A percentile compares a stretch with the other conserved stretches of the same genome.
phyloP scores from a whole-genome alignment of 2,797 vertebrate genomes.

The Euthynnus affinis region DNA sequence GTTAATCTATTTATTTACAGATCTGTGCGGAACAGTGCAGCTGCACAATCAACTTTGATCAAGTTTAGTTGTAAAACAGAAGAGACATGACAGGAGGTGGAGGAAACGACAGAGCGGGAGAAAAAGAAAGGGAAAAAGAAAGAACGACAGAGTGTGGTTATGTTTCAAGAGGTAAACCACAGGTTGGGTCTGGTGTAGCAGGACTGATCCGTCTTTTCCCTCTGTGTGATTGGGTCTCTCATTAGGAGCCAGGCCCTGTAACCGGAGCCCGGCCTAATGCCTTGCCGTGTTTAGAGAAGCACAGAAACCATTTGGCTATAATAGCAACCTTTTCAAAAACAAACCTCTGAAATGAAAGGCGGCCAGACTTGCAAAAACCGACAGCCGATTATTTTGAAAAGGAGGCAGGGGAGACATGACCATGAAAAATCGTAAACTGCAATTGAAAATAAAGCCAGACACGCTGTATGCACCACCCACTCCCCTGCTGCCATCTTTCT shows the following conservation, averaged over 20 bases:
- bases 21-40: slow-evolving; percentile 66
- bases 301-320: slow-evolving; percentile 86
- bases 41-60: slow-evolving; percentile 80
- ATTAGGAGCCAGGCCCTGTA: slow-evolving; percentile 86
- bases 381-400: slow-evolving; percentile 83
- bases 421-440: slow-evolving; percentile 85
- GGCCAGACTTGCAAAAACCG: slow-evolving; percentile 75
- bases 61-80: slow-evolving; percentile 67
- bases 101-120: slow-evolving; percentile 53
- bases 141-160: slow-evolving; percentile 70
- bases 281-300: slow-evolving; percentile 86
- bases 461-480: slow-evolving; percentile 51
- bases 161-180: slow-evolving; percentile 85
- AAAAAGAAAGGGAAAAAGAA: slow-evolving; percentile 56
- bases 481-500: slow-evolving; percentile 49
- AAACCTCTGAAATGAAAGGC: slow-evolving; percentile 84
- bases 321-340: slow-evolving; percentile 86
- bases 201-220: slow-evolving; percentile 84
- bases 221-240: slow-evolving; percentile 86
- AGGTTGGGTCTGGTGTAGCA: slow-evolving; percentile 82
- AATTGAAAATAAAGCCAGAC: slow-evolving; percentile 81
- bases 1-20: slow-evolving; percentile 80
- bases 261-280: slow-evolving; percentile 86
- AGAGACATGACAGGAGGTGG: slow-evolving; percentile 70
- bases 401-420: slow-evolving; percentile 75